These are phyloP conservation scores for Diplolepis rosae DNA, from an alignment of 2,888 invertebrate genomes.

Conservation along the genomic window DNA sequence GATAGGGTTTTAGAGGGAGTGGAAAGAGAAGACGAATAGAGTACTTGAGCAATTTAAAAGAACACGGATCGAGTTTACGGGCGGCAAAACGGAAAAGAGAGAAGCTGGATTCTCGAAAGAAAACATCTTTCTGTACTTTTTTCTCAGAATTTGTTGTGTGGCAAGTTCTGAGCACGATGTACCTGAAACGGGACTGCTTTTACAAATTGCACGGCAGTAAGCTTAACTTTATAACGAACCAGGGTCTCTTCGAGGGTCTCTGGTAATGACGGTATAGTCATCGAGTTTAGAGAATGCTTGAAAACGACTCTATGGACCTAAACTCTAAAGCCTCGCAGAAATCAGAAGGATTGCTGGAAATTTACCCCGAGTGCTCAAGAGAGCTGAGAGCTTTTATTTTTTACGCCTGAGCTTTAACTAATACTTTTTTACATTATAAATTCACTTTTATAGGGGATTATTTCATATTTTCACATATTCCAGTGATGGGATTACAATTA, in stretches of 20 bases:
- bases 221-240: constrained; percentile 65
- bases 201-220: constrained; percentile 61
- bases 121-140: constrained; percentile 15
- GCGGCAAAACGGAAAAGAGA: constrained; percentile 17
- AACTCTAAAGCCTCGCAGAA: background rate
- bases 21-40: constrained; percentile 11
- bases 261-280: constrained; percentile 48
- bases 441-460: too few relatives aligned
- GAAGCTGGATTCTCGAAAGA: background rate
- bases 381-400: background rate
- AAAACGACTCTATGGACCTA: background rate
- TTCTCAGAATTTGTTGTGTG: constrained; percentile 4
- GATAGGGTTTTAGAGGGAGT: background rate
- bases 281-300: constrained; percentile 30
- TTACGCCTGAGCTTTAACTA: too few relatives aligned
- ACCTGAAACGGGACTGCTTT: constrained; percentile 44
- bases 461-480: too few relatives aligned
- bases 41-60: constrained; percentile 21
- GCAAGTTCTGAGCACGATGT: constrained; percentile 7
- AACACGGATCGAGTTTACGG: constrained; percentile 22
- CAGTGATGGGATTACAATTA: too few relatives aligned
- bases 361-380: background rate
- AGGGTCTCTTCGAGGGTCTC: constrained; percentile 39
- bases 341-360: background rate
- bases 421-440: too few relatives aligned